Evolutionary conservation across 2,888 invertebrate species (phyloP), one percentile per base, ranked within the genome.

Genomic region (Heliconius sara): DNA sequence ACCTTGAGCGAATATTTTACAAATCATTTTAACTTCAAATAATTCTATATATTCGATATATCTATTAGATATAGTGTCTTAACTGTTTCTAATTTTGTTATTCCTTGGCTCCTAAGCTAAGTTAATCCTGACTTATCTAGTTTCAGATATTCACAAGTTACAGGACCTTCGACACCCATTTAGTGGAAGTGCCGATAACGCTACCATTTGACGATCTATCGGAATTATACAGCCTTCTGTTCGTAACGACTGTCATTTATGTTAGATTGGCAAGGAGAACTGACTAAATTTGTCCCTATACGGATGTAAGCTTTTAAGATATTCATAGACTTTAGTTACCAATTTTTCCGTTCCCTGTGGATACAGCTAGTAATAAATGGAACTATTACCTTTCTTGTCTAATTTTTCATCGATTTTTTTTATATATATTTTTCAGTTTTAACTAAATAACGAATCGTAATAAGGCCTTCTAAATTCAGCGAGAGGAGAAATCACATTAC

Each of bases 391-490:
- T 52, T 19, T 3, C 7, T 19, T 1, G 7, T 52, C 19, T 52
- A 52, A 19, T 52, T 19, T 52, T 52, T 52, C 6, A 52, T 16
- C 5, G 52, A 34, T 1, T 34, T 34, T 34, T 34, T 1, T 52
- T n/a, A 9, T n/a, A 34, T 34, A 7, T n/a, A 6, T 57, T 57
- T 57, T 60, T 60, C 22, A 60, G n/a, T 16, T 16, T 12, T 27
- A 19, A 27, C 22, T 34, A 34, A 57, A 34, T 13, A 57, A 16
- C 60, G 52, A 65, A 78, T 52, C n/a, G n/a, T 47, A 65, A 71
- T 60, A 70, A 77, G 65, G 39, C 77, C n/a, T 47, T 65, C 71
- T 78, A 72, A 52, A 72, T 52, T 71, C 65, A 52, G 77, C 43
- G 47, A 65, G 34, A 43, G 43, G 52, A 66, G 66, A 74, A 74